A percentile compares a stretch with the other conserved stretches of the same genome.
Conservation (phyloP, 2,113 vertebrate species). For the Balaenoptera acutorostrata region DNA sequence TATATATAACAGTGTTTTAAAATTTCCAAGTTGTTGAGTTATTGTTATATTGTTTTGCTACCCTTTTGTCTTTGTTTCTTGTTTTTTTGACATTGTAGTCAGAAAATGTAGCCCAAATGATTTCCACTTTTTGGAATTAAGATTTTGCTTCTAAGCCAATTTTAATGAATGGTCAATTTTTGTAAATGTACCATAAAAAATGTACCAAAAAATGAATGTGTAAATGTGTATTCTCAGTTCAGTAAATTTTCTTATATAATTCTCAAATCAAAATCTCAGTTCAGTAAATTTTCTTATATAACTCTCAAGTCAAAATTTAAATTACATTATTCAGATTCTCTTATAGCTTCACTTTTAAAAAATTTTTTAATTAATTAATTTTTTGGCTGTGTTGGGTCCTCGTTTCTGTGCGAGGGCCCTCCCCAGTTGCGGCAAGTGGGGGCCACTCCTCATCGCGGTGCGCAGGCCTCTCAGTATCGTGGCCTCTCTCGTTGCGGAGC, state of each 20-base stretch:
- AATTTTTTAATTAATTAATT: too few species aligned
- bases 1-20: background rate
- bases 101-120: background rate
- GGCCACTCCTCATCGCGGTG: too few species aligned
- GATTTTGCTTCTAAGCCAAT: background rate
- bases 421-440: too few species aligned
- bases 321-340: background rate
- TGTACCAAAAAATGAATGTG: background rate
- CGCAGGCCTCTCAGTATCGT: too few species aligned
- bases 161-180: conserved; percentile 29
- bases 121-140: conserved; percentile 20
- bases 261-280: background rate
- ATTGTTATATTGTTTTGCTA: background rate
- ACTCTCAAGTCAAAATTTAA: background rate
- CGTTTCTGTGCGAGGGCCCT: too few species aligned
- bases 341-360: background rate
- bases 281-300: background rate
- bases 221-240: background rate
- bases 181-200: background rate
- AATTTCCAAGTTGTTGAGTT: background rate
- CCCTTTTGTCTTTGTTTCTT: background rate
- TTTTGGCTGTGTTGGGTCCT: too few species aligned
- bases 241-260: background rate
- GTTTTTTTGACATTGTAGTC: background rate
- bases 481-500: too few species aligned